Percentiles rank a stretch among this genome's conserved stretches.
phyloP scores from a whole-genome alignment of 2,888 invertebrate species.

The Nineta flava region DNA sequence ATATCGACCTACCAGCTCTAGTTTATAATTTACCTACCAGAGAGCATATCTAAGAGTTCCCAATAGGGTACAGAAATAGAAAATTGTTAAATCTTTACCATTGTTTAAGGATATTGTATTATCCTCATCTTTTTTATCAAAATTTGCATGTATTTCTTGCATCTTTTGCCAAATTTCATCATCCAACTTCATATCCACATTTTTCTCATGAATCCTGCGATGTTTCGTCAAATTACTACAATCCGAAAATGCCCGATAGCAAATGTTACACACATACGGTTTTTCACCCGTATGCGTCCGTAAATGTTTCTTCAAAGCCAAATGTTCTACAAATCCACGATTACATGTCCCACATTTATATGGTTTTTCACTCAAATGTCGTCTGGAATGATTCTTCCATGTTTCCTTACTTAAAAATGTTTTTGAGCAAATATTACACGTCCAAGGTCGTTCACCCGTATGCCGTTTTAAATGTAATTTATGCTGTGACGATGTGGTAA shows the following conservation, averaged over 20 bases:
- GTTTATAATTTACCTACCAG: too few relatives aligned
- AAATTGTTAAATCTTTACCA: too few relatives aligned
- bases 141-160: neutral
- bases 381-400: slow-evolving; percentile 46
- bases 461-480: slow-evolving; percentile 48
- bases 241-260: slow-evolving; percentile 59
- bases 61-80: too few relatives aligned
- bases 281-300: slow-evolving; percentile 49
- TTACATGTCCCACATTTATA: slow-evolving; percentile 41
- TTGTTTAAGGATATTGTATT: neutral
- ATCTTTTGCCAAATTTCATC: slow-evolving; percentile 1
- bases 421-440: slow-evolving; percentile 40
- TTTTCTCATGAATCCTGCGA: slow-evolving; percentile 26
- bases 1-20: too few relatives aligned
- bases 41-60: too few relatives aligned
- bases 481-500: slow-evolving; percentile 59
- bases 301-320: slow-evolving; percentile 47
- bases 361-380: slow-evolving; percentile 47
- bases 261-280: slow-evolving; percentile 54
- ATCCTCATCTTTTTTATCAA: neutral
- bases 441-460: slow-evolving; percentile 40
- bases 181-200: neutral
- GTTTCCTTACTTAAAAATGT: slow-evolving; percentile 42
- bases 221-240: slow-evolving; percentile 59
- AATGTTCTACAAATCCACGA: slow-evolving; percentile 46